Percentiles rank a stretch among this genome's conserved stretches.
phyloP scores from a whole-genome alignment of 2,888 invertebrate genomes.

The Ophraella communa region DNA sequence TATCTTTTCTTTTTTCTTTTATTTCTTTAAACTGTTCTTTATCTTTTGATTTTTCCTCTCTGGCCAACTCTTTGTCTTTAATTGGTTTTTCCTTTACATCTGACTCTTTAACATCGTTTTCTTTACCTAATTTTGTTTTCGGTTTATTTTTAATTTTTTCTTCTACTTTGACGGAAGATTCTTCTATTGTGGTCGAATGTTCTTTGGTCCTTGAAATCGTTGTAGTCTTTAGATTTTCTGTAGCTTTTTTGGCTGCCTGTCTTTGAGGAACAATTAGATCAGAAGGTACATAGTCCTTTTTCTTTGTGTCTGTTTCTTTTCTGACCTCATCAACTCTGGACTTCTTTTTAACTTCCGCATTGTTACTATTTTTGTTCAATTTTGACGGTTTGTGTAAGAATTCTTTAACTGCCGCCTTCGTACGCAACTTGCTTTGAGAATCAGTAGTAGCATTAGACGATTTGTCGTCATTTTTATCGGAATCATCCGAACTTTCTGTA shows the following conservation, averaged over 20 bases:
- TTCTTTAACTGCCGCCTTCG: conserved; percentile 86
- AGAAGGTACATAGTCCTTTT: conserved; percentile 68
- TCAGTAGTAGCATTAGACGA: conserved; percentile 71
- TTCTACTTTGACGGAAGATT: conserved; percentile 40
- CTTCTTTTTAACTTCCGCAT: conserved; percentile 41
- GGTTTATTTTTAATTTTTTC: conserved; percentile 47
- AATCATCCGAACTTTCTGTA: conserved; percentile 68
- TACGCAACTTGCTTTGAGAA: conserved; percentile 72
- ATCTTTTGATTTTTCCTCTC: conserved; percentile 56
- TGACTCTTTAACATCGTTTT: conserved; percentile 35
- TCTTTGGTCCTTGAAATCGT: conserved; percentile 61
- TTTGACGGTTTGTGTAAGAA: conserved; percentile 65
- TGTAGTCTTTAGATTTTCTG: conserved; percentile 81
- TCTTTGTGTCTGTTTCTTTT: conserved; percentile 52
- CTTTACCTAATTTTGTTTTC: conserved; percentile 45
- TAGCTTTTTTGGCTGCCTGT: conserved; percentile 90
- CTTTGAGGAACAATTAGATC: conserved; percentile 89
- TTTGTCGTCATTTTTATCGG: conserved; percentile 67
- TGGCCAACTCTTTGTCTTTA: conserved; percentile 53
- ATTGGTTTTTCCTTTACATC: conserved; percentile 30
- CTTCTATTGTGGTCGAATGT: conserved; percentile 37
- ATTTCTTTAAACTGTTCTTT: conserved; percentile 34
- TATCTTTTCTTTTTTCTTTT: conserved; percentile 40
- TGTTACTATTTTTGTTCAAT: conserved; percentile 51
- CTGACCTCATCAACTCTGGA: conserved; percentile 30